Base-by-base conservation (phyloP, 2,888 invertebrate species). In the Dasysyrphus albostriatus region DNA sequence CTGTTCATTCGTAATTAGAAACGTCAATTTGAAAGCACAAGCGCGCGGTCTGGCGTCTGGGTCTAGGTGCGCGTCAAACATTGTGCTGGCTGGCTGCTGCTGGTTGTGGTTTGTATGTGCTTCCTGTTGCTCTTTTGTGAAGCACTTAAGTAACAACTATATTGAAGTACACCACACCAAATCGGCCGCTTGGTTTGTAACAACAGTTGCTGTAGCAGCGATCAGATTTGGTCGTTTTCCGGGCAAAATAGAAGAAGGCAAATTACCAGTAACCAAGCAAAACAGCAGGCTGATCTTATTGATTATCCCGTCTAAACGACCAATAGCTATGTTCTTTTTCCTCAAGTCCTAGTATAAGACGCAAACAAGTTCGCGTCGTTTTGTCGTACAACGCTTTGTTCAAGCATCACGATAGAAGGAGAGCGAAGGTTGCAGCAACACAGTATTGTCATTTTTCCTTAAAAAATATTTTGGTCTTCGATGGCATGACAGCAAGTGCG, bases 341-440 rank as follows among this genome's bases (percentile, higher is more conserved):
- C 70, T 87, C 49, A 59, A 82, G 51, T 75, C 87, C 87, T 72
- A 87, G 87, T 51, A 87, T 34, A 54, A 74, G 87, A 87, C 78
- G 79, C 87, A 87, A 87, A 83, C 87, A 87, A 83, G 83, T 83
- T 87, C 82, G 82, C 87, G 83, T 87, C 83, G 83, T 78, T 82
- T 83, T 83, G 87, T 82, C 78, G 87, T 78, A 83, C 54, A 63
- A 49, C 67, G 59, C 78, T 79, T 70, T 54, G 74, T 73, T 59
- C 72, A 79, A 70, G 69, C 78, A 81, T 58, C 29, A 44, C 65
- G 44, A 16, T 19, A 87, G 87, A 83, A 67, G 69, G 83, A 83
- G 78, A 83, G 42, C 77, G 82, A 87, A 75, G 34, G 83, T 47
- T 58, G 47, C 24, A 42, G 19, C 10, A 16, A 12, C 0, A 19